Base-by-base conservation (phyloP, 2,888 invertebrate genomes). In the Tenthredo livida region DNA sequence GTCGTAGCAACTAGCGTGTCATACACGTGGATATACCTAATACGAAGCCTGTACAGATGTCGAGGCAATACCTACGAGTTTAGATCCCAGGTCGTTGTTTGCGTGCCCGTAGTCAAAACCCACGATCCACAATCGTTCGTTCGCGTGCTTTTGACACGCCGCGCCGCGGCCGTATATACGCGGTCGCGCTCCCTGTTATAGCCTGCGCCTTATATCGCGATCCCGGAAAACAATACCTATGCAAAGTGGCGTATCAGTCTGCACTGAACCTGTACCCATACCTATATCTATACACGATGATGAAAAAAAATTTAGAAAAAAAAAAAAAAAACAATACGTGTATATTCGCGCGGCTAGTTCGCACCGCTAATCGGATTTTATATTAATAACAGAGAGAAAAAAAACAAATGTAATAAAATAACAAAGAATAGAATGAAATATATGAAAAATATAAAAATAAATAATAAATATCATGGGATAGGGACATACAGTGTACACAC, bases 191-290 rank as follows among this genome's bases (percentile, higher is more conserved):
- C 5, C 33, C 12, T 33, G 29, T 33, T 33, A 67, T 67, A 67
- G 17, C 67, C 2, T 25, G 29, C 67, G 15, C 15, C 33, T 33
- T 70, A 33, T 70, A 70, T 37, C 37, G 54, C 54, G 29, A 33
- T 78, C 78, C 77, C 61, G 78, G 54, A 58, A 78, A 58, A 78
- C 78, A 78, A 58, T 78, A 78, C 78, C 54, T 78, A 47, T 78
- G 54, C 78, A 58, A 78, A 78, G 78, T 78, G 78, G 54, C 75
- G 47, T 75, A 75, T 75, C 75, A 47, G 75, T 75, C 75, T 47
- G 47, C 72, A 25, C 47, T 37, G 37, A 58, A 58, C 25, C 33
- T 33, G 70, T 78, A 29, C 17, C 29, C 37, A 33, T 70, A 70
- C n/a, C 4, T 70, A 37, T 33, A 37, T 33, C 10, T 33, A 37